These are phyloP conservation scores for Acromyrmex heyeri DNA, from an alignment of 1,140 invertebrate genomes.

Conservation along the genomic window DNA sequence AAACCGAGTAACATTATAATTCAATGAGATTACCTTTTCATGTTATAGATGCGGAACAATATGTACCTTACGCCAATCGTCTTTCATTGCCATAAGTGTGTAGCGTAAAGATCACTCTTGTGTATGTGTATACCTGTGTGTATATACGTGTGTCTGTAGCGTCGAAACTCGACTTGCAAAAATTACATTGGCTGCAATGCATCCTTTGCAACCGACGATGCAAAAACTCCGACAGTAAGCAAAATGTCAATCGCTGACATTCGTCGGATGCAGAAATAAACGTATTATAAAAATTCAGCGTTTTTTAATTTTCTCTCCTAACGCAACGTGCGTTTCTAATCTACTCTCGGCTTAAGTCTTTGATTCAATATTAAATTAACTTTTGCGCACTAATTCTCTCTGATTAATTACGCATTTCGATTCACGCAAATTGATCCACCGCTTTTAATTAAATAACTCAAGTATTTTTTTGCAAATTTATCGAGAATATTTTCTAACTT, in stretches of 20 bases:
- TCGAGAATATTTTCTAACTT: neutral
- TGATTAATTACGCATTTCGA: neutral
- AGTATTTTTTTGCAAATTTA: neutral
- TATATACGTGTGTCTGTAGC: conserved; percentile 1
- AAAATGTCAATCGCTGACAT: conserved; percentile 54
- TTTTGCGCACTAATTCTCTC: neutral
- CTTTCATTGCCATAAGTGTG: conserved; percentile 4
- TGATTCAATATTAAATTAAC: neutral
- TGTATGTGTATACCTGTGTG: neutral
- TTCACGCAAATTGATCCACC: neutral
- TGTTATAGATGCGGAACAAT: neutral
- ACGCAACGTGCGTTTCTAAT: neutral
- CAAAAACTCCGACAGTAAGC: conserved; percentile 39
- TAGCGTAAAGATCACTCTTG: neutral
- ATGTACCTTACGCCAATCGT: conserved; percentile 29
- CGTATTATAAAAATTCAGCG: conserved; percentile 18
- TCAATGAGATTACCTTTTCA: neutral
- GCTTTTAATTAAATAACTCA: neutral
- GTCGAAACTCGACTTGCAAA: conserved; percentile 7
- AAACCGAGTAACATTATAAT: neutral
- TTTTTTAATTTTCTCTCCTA: neutral
- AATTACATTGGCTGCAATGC: conserved; percentile 32
- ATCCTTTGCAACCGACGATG: neutral
- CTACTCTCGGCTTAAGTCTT: neutral
- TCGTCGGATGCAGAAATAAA: conserved; percentile 48